Evolutionary conservation across 2,888 invertebrate genomes (phyloP).

Genomic region (Gymnosoma rotundatum): DNA sequence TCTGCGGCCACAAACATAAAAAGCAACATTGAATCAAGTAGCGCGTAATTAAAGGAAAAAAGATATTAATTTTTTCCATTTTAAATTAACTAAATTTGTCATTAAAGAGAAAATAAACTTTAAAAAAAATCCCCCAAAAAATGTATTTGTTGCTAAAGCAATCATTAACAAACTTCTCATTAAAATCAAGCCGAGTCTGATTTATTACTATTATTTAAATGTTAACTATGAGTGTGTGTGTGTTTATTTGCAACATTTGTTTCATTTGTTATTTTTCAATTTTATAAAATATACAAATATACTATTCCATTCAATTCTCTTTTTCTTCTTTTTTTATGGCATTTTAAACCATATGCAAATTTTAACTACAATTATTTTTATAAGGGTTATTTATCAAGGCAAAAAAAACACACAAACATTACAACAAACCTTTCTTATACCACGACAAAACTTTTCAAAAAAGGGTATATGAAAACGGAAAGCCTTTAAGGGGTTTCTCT

Average conservation of each 20-base stretch:
- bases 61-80: background rate
- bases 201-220: constrained; percentile 46
- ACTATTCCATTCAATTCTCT: constrained; percentile 28
- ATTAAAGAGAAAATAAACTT: background rate
- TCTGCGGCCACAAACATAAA: too few species aligned
- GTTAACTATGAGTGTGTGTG: background rate
- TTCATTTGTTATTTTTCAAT: constrained; percentile 65
- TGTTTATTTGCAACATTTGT: constrained; percentile 52
- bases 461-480: constrained; percentile 35
- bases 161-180: constrained; percentile 60
- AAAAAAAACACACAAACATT: constrained; percentile 5
- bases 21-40: too few species aligned
- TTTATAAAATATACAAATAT: constrained; percentile 60
- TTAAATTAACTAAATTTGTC: constrained; percentile 41
- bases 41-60: too few species aligned
- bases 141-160: background rate
- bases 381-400: constrained; percentile 60
- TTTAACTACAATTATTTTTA: constrained; percentile 59
- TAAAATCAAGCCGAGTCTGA: constrained; percentile 56
- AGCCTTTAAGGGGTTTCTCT: constrained; percentile 54
- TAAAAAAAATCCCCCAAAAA: constrained; percentile 31
- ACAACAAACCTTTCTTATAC: background rate
- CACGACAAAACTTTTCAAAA: constrained; percentile 10
- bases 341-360: constrained; percentile 53
- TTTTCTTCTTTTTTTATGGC: background rate